phyloP scores from a whole-genome alignment of 2,888 invertebrate genomes.

The Acleris cristana region DNA sequence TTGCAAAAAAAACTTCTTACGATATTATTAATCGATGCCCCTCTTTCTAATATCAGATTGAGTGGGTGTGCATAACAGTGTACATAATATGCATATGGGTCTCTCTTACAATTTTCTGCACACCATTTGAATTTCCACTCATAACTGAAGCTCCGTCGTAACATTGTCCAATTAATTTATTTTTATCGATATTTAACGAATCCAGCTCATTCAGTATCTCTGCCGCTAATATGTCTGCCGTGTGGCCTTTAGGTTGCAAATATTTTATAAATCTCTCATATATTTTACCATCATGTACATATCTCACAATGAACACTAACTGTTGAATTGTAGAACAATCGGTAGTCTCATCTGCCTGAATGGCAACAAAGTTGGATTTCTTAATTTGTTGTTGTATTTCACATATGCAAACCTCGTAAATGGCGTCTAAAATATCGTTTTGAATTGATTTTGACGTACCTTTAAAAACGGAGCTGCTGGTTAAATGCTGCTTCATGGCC shows the following conservation, averaged over 20 bases:
- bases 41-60: conserved; percentile 20
- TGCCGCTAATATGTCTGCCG: conserved; percentile 18
- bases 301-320: conserved; percentile 10
- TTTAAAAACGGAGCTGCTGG: conserved; percentile 11
- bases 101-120: conserved; percentile 21
- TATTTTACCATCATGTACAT: conserved; percentile 23
- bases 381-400: conserved; percentile 14
- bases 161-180: conserved; percentile 25
- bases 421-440: conserved; percentile 7
- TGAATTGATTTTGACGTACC: conserved; percentile 12
- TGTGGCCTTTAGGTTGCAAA: conserved; percentile 21
- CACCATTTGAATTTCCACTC: conserved; percentile 29
- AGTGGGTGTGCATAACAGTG: conserved; percentile 17
- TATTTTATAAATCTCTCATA: conserved; percentile 30
- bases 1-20: conserved; percentile 16
- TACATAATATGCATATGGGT: conserved; percentile 29
- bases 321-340: conserved; percentile 22
- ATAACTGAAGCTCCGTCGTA: conserved; percentile 32
- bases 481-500: conserved; percentile 9
- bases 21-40: conserved; percentile 18
- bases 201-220: conserved; percentile 23
- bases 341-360: conserved; percentile 25
- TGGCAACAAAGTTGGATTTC: conserved; percentile 5
- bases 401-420: conserved; percentile 8
- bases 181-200: conserved; percentile 28